Percentiles rank a stretch among this genome's conserved stretches.
These are phyloP conservation scores for Myopa testacea DNA, from an alignment of 2,888 invertebrate species.

Conservation along the genomic window DNA sequence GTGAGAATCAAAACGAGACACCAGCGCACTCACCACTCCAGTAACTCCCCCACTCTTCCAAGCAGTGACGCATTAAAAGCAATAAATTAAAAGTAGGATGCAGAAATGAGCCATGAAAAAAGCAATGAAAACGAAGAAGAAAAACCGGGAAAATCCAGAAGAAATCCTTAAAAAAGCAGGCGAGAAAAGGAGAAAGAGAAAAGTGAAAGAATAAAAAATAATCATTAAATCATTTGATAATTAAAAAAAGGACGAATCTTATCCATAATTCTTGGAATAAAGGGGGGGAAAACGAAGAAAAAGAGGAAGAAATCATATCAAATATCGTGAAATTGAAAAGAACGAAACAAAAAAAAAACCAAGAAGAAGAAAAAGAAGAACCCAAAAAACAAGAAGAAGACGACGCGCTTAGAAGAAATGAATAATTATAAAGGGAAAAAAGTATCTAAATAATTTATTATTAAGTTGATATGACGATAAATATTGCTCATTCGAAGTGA, in stretches of 20 bases:
- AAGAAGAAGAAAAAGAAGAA: neutral
- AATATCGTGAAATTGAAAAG: neutral
- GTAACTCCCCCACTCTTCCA: constrained; percentile 34
- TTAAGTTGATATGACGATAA: constrained; percentile 15
- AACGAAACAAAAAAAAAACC: neutral
- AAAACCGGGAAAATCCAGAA: constrained; percentile 49
- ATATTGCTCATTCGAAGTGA: constrained; percentile 1
- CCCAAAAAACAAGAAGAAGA: neutral
- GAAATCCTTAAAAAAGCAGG: constrained; percentile 44
- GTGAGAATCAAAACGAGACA: neutral
- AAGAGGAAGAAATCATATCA: neutral
- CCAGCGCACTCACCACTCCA: neutral
- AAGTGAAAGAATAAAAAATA: constrained; percentile 54
- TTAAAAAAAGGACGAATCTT: constrained; percentile 55
- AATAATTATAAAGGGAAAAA: neutral
- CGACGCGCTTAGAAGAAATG: too few species aligned
- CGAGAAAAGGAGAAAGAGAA: constrained; percentile 39
- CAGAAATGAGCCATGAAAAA: constrained; percentile 42
- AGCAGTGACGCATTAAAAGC: constrained; percentile 45
- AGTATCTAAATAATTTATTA: constrained; percentile 27
- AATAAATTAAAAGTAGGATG: constrained; percentile 56
- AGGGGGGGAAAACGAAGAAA: neutral
- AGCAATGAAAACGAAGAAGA: constrained; percentile 43
- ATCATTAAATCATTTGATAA: constrained; percentile 66
- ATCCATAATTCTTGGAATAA: neutral